Evolutionary conservation across 2,797 vertebrate species (phyloP).

Genomic region (Semaprochilodus insignis): DNA sequence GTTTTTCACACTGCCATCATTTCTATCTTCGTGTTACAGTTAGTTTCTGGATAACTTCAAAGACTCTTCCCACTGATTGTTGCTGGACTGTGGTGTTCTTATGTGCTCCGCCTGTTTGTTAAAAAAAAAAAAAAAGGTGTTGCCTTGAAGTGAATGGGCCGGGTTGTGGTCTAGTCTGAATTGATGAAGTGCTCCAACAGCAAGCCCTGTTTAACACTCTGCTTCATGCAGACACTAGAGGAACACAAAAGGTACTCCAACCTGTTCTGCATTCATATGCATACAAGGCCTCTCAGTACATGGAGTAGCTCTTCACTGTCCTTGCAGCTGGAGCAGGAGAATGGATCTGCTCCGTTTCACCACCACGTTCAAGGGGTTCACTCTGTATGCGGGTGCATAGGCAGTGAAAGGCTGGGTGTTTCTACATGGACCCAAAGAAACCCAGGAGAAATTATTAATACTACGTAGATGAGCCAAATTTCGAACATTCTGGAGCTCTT

Average conservation of each 20-base stretch:
- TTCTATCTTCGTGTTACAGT: too few relatives aligned
- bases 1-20: too few relatives aligned
- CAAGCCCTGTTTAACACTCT: too few relatives aligned
- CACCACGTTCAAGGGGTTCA: not conserved
- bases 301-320: not conserved
- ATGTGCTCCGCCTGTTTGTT: not conserved
- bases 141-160: not conserved
- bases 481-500: too few relatives aligned
- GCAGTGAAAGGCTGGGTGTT: not conserved
- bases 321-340: not conserved
- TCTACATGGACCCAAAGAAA: not conserved
- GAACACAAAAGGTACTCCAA: slow-evolving; percentile 7
- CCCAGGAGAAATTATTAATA: too few relatives aligned
- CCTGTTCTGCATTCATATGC: not conserved
- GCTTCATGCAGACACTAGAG: not conserved
- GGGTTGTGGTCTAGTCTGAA: not conserved
- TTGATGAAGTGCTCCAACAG: not conserved
- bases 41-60: too few relatives aligned
- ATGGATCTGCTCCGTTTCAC: not conserved
- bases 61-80: not conserved
- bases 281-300: not conserved
- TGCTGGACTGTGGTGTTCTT: not conserved
- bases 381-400: not conserved
- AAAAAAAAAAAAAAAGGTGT: not conserved
- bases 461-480: too few relatives aligned